Evolutionary conservation across 2,888 invertebrate genomes (phyloP).

Genomic region (Stenoptilia bipunctidactyla): DNA sequence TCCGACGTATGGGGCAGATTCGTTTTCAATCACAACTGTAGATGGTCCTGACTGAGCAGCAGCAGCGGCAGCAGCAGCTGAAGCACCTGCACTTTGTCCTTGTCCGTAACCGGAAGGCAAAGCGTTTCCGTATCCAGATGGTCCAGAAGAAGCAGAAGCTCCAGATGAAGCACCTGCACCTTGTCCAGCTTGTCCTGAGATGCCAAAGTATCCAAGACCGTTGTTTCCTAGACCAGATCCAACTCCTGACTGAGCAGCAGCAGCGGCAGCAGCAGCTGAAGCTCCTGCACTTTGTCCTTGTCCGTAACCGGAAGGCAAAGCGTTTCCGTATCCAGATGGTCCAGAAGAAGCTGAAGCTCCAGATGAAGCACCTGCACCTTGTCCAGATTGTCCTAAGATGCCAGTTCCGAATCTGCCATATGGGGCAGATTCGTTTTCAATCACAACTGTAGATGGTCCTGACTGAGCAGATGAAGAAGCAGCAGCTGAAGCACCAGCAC

Average conservation of each 20-base stretch:
- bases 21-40: too few relatives aligned
- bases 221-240: neutral
- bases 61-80: conserved; percentile 3
- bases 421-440: conserved; percentile 1
- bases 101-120: conserved; percentile 4
- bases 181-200: neutral
- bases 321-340: neutral
- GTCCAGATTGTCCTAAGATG: conserved; percentile 5
- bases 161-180: neutral
- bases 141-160: neutral
- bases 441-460: neutral
- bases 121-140: neutral
- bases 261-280: neutral
- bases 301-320: too few relatives aligned
- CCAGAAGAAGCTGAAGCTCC: conserved; percentile 2
- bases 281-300: too few relatives aligned
- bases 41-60: neutral
- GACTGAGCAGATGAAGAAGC: neutral
- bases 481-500: conserved; percentile 5
- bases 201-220: neutral
- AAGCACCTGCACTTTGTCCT: neutral
- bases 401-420: neutral
- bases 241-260: neutral
- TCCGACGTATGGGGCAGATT: neutral
- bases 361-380: neutral